These are phyloP conservation scores for Neodiprion virginianus DNA, from an alignment of 1,140 invertebrate species.

Conservation along the genomic window DNA sequence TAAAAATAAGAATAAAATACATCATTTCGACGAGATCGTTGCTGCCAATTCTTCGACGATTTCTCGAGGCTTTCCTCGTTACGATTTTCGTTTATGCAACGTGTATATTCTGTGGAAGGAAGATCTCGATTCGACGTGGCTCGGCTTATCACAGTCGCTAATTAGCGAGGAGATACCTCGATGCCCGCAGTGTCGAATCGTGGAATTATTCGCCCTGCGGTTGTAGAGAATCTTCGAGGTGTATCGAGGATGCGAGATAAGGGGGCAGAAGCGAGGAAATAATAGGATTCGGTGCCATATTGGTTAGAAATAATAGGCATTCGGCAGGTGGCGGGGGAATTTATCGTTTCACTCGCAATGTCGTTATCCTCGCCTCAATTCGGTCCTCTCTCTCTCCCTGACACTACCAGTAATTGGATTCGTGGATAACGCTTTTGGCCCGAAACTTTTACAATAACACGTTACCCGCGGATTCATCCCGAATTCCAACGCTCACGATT, in stretches of 20 bases:
- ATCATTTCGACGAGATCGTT: neutral
- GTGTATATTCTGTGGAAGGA: too few species aligned
- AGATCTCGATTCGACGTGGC: too few species aligned
- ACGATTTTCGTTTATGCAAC: too few species aligned
- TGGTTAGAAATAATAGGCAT: constrained; percentile 11
- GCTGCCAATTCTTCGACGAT: neutral
- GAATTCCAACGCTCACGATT: neutral
- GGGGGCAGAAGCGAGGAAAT: neutral
- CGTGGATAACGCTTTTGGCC: constrained; percentile 3
- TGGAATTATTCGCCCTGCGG: neutral
- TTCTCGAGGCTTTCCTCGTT: neutral
- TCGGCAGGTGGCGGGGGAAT: constrained; percentile 1
- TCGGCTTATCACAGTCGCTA: too few species aligned
- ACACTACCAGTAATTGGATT: constrained; percentile 18
- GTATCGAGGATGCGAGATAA: neutral
- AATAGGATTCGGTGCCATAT: constrained; percentile 9
- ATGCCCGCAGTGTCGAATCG: neutral
- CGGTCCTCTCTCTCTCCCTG: neutral
- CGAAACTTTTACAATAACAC: constrained; percentile 14
- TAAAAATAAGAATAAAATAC: neutral
- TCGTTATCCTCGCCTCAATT: constrained; percentile 16
- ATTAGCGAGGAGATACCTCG: neutral
- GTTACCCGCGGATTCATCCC: neutral
- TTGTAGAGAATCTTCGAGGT: neutral
- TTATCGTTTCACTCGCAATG: constrained; percentile 12